Evolutionary conservation across 1,140 invertebrate species (phyloP), one percentile per base, ranked within the genome.

Genomic region (Agrilus planipennis): DNA sequence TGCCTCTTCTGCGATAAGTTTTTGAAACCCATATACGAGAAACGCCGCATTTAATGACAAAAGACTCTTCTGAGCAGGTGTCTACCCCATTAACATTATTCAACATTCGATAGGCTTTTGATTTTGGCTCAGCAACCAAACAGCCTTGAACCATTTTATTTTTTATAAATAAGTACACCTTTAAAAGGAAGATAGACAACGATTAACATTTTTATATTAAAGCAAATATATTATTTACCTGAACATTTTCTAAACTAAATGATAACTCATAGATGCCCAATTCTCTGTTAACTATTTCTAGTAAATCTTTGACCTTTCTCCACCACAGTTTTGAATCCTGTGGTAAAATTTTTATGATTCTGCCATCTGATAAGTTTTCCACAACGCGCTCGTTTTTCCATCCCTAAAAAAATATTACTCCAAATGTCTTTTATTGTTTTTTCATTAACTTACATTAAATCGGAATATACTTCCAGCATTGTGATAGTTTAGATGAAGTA

Each of bases 21-120:
- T 67, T 61, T 30, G 78, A 72, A 1, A 84, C 83, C 89, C 89
- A 93, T 10, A 91, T 73, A 18, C 85, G 69, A 29, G 81, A 82
- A 16, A 93, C 67, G 0, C 81, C 82, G 47, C 79, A 83, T 51
- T 78, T 81, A 5, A 76, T 76, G 10, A 76, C 69, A 40, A 72
- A 79, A 2, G 61, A 64, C 53, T 82, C 77, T 20, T 71, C 67
- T 10, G 76, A 79, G 52, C 80, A 82, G 48, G 80, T 76, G 54
- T 82, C 74, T 1, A 75, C 68, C 12, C 76, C 75, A 28, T 71
- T 57, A 0, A 76, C 69, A 10, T 48, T 48, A 15, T 74, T 70
- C 22, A 84, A 69, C 53, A 82, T 69, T 29, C 72, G 69, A 62
- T 75, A 69, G 0, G 76, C 82, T 35, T 54, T 58, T 18, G 64